Conservation (phyloP, 1,140 invertebrate genomes). For the Drosophila pandora region DNA sequence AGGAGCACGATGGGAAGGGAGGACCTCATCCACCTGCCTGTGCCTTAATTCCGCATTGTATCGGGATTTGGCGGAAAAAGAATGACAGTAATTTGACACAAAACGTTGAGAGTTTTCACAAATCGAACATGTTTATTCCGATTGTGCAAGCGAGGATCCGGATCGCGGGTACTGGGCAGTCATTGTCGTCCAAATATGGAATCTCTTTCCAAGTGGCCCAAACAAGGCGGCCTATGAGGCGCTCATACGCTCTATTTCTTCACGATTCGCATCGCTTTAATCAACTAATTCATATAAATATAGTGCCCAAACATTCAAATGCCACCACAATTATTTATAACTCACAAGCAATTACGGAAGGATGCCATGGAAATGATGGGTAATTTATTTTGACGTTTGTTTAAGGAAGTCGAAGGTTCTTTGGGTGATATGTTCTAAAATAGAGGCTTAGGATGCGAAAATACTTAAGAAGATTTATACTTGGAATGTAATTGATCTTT, state of each 20-base stretch:
- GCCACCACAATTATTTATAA: constrained; percentile 14
- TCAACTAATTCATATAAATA: constrained; percentile 35
- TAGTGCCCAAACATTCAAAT: constrained; percentile 23
- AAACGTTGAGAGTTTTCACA: constrained; percentile 55
- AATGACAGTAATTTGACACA: constrained; percentile 76
- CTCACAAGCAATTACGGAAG: constrained; percentile 1
- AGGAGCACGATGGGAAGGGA: not conserved
- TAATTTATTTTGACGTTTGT: not conserved
- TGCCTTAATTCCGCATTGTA: constrained; percentile 48
- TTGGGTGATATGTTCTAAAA: not conserved
- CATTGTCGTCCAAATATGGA: constrained; percentile 65
- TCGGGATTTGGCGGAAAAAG: constrained; percentile 52
- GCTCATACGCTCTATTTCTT: constrained; percentile 36
- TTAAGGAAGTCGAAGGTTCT: not conserved
- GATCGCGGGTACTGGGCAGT: constrained; percentile 10
- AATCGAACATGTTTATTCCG: constrained; percentile 71
- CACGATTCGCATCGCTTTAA: constrained; percentile 24
- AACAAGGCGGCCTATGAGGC: constrained; percentile 36
- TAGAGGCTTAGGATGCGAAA: not conserved
- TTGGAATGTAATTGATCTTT: no score
- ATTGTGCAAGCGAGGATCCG: constrained; percentile 31
- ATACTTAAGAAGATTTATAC: no score
- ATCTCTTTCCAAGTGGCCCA: constrained; percentile 34
- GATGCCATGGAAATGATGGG: not conserved
- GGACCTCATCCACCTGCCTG: not conserved